Evolutionary conservation across 2,888 invertebrate species (phyloP).

Genomic region (Apamea monoglypha): DNA sequence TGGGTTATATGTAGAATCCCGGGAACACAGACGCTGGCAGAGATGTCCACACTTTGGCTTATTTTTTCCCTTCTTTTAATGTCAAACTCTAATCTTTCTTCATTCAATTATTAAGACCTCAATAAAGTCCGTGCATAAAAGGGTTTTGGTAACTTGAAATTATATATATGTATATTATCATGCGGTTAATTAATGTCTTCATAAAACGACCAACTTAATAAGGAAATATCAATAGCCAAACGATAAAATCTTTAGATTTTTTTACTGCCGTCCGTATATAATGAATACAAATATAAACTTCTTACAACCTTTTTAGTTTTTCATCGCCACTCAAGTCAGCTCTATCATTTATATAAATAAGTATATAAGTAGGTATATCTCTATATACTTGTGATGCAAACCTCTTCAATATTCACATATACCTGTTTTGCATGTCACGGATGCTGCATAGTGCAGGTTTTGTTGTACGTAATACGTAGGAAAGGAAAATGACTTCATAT

Average conservation of each 20-base stretch:
- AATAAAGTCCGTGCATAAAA: too few relatives aligned
- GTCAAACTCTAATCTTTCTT: neutral
- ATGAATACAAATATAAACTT: neutral
- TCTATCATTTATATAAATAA: conserved; percentile 30
- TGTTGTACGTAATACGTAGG: neutral
- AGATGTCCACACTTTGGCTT: neutral
- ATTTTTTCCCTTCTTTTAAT: neutral
- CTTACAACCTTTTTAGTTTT: conserved; percentile 1
- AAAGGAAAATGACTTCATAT: conserved; percentile 24
- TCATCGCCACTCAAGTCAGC: neutral
- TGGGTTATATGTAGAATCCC: neutral
- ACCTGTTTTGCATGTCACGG: conserved; percentile 37
- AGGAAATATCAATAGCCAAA: neutral
- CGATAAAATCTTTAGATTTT: neutral
- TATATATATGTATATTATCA: too few relatives aligned
- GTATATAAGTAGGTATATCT: neutral
- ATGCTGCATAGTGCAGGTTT: conserved; percentile 20
- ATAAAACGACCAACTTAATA: neutral
- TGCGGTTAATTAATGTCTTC: neutral
- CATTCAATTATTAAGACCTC: neutral
- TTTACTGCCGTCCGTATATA: neutral
- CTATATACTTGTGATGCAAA: conserved; percentile 10
- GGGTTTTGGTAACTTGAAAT: neutral
- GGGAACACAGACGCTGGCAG: neutral
- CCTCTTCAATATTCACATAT: conserved; percentile 38